These are phyloP conservation scores for Atta texana DNA, from an alignment of 1,140 invertebrate species.

Conservation along the genomic window DNA sequence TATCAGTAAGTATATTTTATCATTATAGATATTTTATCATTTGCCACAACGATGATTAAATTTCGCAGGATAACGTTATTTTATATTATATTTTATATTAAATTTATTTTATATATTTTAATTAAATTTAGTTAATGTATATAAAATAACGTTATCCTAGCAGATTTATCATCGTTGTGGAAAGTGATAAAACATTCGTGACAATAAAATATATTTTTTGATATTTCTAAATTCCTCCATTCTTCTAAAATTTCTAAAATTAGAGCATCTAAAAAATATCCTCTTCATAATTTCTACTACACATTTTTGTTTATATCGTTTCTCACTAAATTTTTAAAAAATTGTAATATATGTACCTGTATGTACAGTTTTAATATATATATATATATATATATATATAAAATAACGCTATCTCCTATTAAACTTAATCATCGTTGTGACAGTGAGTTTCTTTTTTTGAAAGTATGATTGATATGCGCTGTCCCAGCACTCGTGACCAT, in stretches of 20 bases:
- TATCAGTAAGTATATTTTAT: too few relatives aligned
- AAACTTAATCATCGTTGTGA: conserved; percentile 21
- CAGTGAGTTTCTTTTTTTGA: background rate
- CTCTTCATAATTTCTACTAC: background rate
- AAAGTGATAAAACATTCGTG: background rate
- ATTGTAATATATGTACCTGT: background rate
- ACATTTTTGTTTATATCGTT: background rate
- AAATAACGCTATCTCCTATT: background rate
- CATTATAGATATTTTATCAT: too few relatives aligned
- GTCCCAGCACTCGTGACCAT: conserved; percentile 13
- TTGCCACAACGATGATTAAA: too few relatives aligned
- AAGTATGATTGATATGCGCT: conserved; percentile 38
- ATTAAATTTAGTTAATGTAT: too few relatives aligned
- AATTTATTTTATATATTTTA: too few relatives aligned
- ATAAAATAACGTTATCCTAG: too few relatives aligned
- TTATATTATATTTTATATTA: too few relatives aligned
- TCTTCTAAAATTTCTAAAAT: background rate
- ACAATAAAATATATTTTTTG: background rate
- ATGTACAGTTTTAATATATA: too few relatives aligned
- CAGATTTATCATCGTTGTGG: too few relatives aligned
- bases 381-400: background rate
- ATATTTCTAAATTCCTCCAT: background rate
- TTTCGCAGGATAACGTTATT: too few relatives aligned
- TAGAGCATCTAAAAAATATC: background rate
- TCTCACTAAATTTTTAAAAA: background rate